phyloP scores from a whole-genome alignment of 1,140 invertebrate genomes.

The Drosophila pachea region DNA sequence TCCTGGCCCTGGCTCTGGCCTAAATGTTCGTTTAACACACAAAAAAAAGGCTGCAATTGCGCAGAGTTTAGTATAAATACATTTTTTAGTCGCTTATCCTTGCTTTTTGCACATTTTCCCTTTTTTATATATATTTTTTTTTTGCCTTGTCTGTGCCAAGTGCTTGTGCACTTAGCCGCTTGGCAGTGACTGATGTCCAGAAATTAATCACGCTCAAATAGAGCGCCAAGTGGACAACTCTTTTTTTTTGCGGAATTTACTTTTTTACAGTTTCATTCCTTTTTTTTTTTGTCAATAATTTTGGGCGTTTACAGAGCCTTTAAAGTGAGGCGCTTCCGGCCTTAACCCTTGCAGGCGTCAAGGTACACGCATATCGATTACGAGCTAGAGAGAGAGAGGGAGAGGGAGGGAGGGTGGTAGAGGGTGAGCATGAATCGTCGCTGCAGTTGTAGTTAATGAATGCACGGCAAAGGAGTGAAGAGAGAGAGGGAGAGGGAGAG shows the following conservation, averaged over 20 bases:
- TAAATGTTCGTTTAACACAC: background rate
- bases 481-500: constrained; percentile 6
- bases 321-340: constrained; percentile 63
- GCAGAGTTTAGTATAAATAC: constrained; percentile 24
- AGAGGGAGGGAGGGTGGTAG: background rate
- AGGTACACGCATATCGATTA: constrained; percentile 72
- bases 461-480: constrained; percentile 19
- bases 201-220: constrained; percentile 75
- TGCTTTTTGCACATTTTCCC: constrained; percentile 8
- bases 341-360: constrained; percentile 44
- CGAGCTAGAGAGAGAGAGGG: constrained; percentile 17
- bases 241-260: constrained; percentile 6
- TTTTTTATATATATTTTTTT: constrained; percentile 13
- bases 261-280: background rate
- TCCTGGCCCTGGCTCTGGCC: no score
- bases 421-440: constrained; percentile 29
- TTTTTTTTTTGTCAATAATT: constrained; percentile 5
- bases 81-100: constrained; percentile 12
- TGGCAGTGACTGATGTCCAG: constrained; percentile 60
- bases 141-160: constrained; percentile 46
- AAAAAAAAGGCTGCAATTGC: constrained; percentile 49
- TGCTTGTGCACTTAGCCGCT: constrained; percentile 49
- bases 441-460: constrained; percentile 57
- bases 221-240: constrained; percentile 50
- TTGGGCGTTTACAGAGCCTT: constrained; percentile 40